Percentiles rank a stretch among this genome's conserved stretches.
Conservation (phyloP, 2,113 vertebrate species). For the Gulo gulo region DNA sequence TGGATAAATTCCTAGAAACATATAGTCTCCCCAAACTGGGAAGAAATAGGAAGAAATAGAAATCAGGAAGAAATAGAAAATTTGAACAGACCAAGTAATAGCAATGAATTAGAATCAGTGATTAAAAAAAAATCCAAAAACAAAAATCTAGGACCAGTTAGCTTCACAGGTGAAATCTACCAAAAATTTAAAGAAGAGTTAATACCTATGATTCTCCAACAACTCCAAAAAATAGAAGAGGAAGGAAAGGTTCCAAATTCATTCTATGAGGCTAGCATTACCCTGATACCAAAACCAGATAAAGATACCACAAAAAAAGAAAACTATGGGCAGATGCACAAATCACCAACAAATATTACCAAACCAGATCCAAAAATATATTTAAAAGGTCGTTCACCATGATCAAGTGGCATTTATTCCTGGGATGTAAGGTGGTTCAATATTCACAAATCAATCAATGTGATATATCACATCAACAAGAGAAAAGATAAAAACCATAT, state of each 20-base stretch:
- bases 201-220: not conserved
- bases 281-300: not conserved
- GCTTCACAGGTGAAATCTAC: not conserved
- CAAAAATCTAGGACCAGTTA: not conserved
- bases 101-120: not conserved
- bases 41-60: not conserved
- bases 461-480: not conserved
- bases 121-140: not conserved
- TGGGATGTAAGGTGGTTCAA: not conserved
- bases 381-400: not conserved
- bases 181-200: not conserved
- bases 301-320: not conserved
- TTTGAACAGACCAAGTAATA: not conserved
- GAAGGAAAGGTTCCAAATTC: not conserved
- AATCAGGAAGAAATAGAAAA: not conserved
- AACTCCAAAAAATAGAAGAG: not conserved
- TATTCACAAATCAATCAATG: not conserved
- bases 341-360: not conserved
- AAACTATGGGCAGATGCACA: not conserved
- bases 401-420: not conserved
- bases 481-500: not conserved
- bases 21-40: not conserved
- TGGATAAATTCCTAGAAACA: not conserved
- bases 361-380: not conserved
- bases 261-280: not conserved